Conservation (phyloP, 2,797 vertebrate species). For the Sorex maritimensis region DNA sequence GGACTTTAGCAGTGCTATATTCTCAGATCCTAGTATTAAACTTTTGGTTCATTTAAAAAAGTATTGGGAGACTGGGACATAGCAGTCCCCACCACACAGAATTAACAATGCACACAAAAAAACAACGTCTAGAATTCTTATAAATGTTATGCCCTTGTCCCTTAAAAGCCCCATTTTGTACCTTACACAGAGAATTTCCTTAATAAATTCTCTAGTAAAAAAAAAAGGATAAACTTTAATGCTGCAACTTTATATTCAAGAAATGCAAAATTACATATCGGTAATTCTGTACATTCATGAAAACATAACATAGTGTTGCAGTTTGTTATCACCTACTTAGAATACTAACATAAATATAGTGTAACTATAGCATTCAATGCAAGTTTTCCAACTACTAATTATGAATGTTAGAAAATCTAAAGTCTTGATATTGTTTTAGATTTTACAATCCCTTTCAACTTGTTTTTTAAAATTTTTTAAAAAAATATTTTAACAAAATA, state of each 20-base stretch:
- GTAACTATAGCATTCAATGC: too few relatives aligned
- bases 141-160: background rate
- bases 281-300: conserved; percentile 21
- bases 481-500: conserved; percentile 30
- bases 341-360: too few relatives aligned
- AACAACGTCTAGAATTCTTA: background rate
- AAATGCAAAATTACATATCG: background rate
- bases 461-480: conserved; percentile 25
- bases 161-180: conserved; percentile 12
- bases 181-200: background rate
- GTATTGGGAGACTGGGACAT: too few relatives aligned
- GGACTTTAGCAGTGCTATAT: too few relatives aligned
- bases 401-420: conserved; percentile 9
- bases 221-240: background rate
- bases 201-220: conserved; percentile 46
- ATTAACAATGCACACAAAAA: too few relatives aligned
- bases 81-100: too few relatives aligned
- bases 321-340: background rate
- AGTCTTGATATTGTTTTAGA: background rate
- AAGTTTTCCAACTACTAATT: conserved; percentile 35
- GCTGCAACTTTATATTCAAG: background rate
- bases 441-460: conserved; percentile 10
- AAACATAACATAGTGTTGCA: conserved; percentile 35
- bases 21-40: too few relatives aligned
- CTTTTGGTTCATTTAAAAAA: too few relatives aligned